These are phyloP conservation scores for Apis laboriosa DNA, from an alignment of 1,140 invertebrate species.

Conservation along the genomic window DNA sequence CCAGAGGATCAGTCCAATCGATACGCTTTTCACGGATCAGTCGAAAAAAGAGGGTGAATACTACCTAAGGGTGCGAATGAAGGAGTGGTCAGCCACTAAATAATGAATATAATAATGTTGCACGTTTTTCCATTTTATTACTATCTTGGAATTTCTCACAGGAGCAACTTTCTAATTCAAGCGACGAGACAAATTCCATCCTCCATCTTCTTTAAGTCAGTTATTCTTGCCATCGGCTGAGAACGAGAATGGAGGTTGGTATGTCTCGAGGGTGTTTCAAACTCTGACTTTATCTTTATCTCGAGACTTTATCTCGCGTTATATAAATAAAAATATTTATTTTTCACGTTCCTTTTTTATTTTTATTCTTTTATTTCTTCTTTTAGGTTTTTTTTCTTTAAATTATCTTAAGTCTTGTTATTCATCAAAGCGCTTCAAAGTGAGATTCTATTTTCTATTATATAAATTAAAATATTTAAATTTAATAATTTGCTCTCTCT, in stretches of 20 bases:
- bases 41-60: constrained; percentile 27
- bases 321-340: background rate
- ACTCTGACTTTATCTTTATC: background rate
- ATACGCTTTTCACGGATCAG: constrained; percentile 54
- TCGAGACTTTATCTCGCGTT: background rate
- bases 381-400: no score
- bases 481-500: no score
- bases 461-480: no score
- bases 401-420: no score
- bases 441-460: no score
- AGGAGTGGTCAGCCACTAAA: constrained; percentile 27
- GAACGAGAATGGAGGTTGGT: background rate
- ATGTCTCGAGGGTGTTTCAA: background rate
- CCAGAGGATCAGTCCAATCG: constrained; percentile 48
- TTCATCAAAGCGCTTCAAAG: no score
- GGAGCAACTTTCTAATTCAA: constrained; percentile 21
- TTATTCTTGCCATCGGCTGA: background rate
- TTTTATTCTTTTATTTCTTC: background rate
- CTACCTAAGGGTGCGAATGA: background rate
- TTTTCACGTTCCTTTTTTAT: background rate
- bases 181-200: background rate
- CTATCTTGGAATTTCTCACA: constrained; percentile 50
- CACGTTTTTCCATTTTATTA: constrained; percentile 2
- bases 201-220: background rate
- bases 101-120: constrained; percentile 34